phyloP scores from a whole-genome alignment of 1,140 invertebrate genomes.

The Brachionus rotundiformis region DNA sequence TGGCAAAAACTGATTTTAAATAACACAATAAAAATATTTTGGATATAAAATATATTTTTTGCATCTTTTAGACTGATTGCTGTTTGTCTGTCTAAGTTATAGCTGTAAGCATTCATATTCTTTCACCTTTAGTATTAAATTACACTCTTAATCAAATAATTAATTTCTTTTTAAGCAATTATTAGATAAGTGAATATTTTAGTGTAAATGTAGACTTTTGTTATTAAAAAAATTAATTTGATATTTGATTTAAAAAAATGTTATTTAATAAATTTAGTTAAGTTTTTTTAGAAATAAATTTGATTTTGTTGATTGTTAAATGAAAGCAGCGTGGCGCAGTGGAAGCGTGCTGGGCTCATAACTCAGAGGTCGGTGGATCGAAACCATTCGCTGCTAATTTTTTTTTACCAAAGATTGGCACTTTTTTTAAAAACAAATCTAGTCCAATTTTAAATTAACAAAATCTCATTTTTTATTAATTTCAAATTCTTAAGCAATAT shows the following conservation, averaged over 20 bases:
- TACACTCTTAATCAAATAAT: background rate
- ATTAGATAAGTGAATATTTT: background rate
- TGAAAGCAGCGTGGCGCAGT: slow-evolving; percentile 88
- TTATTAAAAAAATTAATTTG: background rate
- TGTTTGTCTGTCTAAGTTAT: background rate
- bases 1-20: background rate
- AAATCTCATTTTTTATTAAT: background rate
- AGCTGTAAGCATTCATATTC: background rate
- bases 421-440: too few relatives aligned
- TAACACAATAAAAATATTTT: background rate
- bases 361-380: slow-evolving; percentile 94
- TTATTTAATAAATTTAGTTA: background rate
- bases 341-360: slow-evolving; percentile 97
- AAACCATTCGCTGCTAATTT: slow-evolving; percentile 85
- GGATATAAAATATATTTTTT: background rate
- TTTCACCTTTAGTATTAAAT: background rate
- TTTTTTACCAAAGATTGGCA: too few relatives aligned
- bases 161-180: too few relatives aligned
- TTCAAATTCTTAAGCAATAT: background rate
- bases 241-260: background rate
- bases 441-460: too few relatives aligned
- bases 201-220: background rate
- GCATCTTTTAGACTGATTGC: background rate
- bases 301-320: background rate
- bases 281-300: background rate